phyloP scores from a whole-genome alignment of 2,113 vertebrate species.

The Pontoporia blainvillei region DNA sequence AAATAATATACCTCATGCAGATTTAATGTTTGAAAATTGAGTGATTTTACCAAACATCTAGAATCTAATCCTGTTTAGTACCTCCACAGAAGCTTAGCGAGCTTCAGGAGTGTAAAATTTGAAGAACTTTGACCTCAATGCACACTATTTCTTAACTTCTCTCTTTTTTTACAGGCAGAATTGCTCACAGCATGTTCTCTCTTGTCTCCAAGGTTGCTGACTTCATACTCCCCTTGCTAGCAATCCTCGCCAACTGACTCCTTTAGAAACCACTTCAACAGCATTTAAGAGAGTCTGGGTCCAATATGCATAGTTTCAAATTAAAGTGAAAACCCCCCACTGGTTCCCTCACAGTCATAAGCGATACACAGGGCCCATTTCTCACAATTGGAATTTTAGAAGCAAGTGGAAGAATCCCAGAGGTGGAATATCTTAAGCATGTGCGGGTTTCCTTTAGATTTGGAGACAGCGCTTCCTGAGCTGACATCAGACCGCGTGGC shows the following conservation, averaged over 20 bases:
- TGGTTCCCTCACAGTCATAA: neutral
- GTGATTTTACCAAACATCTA: neutral
- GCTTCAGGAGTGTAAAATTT: neutral
- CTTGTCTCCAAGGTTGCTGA: neutral
- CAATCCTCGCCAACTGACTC: neutral
- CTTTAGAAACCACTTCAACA: neutral
- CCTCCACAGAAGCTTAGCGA: neutral
- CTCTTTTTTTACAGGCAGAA: neutral
- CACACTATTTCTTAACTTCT: neutral
- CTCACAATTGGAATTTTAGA: neutral
- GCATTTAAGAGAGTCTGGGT: neutral
- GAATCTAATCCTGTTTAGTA: neutral
- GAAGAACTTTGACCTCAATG: neutral
- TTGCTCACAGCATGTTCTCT: neutral
- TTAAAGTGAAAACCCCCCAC: neutral
- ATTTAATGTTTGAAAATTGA: neutral
- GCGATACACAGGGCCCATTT: neutral
- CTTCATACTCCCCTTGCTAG: neutral
- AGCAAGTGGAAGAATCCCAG: neutral
- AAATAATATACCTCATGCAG: neutral
- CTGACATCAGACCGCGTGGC: fast-evolving
- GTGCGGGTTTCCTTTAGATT: neutral
- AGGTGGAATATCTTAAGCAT: neutral
- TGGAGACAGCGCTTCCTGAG: neutral
- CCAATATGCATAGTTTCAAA: neutral